Base-by-base conservation (phyloP, 1,140 invertebrate genomes). In the roundworm (Caenorhabditis elegans) region DNA sequence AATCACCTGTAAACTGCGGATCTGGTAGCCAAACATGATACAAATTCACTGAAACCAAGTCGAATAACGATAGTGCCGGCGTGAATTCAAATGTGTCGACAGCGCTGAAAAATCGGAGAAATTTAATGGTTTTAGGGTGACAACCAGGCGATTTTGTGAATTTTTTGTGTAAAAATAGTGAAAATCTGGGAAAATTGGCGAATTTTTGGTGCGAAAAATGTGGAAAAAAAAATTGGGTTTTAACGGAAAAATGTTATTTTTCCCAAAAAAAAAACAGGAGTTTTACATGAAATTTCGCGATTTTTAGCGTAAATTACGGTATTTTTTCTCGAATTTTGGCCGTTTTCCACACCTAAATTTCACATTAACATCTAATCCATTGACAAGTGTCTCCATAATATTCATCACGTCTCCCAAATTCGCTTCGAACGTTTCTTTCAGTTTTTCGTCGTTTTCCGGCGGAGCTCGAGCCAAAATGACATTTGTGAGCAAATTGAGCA, bases 1-100 rank as follows among this genome's bases (percentile, higher is more conserved):
- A 75, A 6, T 13, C 13, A 1, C 13, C 22, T 1, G 48, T 17
- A 8, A 49, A 51, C 15, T 77, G 76, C 0, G 76, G 76, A 49
- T 77, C 76, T 4, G 48, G 46, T 3, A 77, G 46, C 76, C 76
- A 77, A 10, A 48, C 76, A 22, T 77, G 76, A 36, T 77, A 77
- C 4, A 77, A 22, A 4, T 49, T 19, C 13, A 77, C 15, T 1
- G 3, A 3, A 0, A 77, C 76, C 43, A 77, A 36, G 22, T 77
- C 46, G 46, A 77, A 77, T n/a, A 77, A 46, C 1, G 76, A 48
- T 0, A 77, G 31, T 1, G 76, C 46, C 11, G 19, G 19, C 0
- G 76, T 77, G 43, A 49, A 77, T 13, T 77, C 76, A 46, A 77
- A 77, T 31, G 13, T 10, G 15, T 17, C 8, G 46, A 51, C 31